Base-by-base conservation (phyloP, 2,888 invertebrate genomes). In the Drepana falcataria region DNA sequence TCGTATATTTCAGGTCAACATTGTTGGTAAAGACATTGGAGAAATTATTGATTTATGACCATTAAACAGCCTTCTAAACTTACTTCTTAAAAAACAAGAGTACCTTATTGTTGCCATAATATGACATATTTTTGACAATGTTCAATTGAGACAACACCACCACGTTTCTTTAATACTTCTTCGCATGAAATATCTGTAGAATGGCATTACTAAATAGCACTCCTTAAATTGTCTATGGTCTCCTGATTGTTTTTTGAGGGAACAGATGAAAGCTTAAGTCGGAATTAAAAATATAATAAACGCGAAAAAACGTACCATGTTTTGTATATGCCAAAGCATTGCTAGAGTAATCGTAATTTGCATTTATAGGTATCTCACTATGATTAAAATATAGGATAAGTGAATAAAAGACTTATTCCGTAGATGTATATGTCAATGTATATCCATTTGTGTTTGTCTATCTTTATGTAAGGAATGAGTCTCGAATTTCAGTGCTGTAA, bases 291-390 rank as follows among this genome's bases (percentile, higher is more conserved):
- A 5, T 7, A 48, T 7, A 48, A 21, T 40, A 40, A 37, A 49
- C 37, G 21, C 40, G 7, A 6, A 33, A 51, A 9, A 37, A 40
- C 21, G 78, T 87, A 89, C 88, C 87, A 87, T 87, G 90, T 89
- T 91, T 89, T 90, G 88, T 85, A 85, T 85, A 91, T 90, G 91
- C 91, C 91, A 91, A 91, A 91, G 91, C 91, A 91, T 91, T 82
- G 90, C 89, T 91, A 91, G 91, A 83, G 72, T 86, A 81, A 88
- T 88, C 75, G 84, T 89, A 87, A 83, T 85, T 81, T 89, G 91
- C 91, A 91, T 91, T 91, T 91, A 91, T 90, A 88, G 84, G 77
- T 89, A 90, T 91, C 89, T 90, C 90, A 91, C 82, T 91, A 91
- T 86, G 84, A 79, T 90, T 88, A 76, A 75, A 73, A 72, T 85